Percentiles rank a stretch among this genome's conserved stretches.
phyloP scores from a whole-genome alignment of 2,888 invertebrate species.

The Ptychoptera albimana region DNA sequence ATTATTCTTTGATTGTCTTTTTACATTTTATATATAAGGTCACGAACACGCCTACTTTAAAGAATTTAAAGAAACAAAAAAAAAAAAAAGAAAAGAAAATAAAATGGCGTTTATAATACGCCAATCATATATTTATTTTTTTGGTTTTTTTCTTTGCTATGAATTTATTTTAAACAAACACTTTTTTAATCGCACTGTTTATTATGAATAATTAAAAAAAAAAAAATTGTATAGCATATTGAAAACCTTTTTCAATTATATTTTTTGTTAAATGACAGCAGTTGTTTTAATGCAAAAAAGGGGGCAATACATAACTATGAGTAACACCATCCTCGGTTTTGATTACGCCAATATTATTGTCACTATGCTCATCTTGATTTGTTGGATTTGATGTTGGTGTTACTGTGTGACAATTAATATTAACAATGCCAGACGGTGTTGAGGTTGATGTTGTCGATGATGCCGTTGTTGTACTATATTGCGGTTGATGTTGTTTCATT shows the following conservation, averaged over 20 bases:
- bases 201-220: too few relatives aligned
- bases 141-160: neutral
- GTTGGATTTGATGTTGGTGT: neutral
- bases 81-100: too few relatives aligned
- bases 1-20: too few relatives aligned
- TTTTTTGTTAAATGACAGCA: conserved; percentile 27
- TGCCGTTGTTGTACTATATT: conserved; percentile 5
- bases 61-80: too few relatives aligned
- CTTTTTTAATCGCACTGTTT: too few relatives aligned
- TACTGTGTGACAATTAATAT: conserved; percentile 11
- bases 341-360: conserved; percentile 25
- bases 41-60: too few relatives aligned
- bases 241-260: conserved; percentile 4
- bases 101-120: too few relatives aligned
- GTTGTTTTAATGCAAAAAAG: conserved; percentile 33
- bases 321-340: conserved; percentile 28
- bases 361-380: conserved; percentile 9
- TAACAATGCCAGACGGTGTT: conserved; percentile 8
- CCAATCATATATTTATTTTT: too few relatives aligned
- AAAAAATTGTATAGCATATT: too few relatives aligned
- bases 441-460: conserved; percentile 11
- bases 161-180: neutral
- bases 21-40: too few relatives aligned
- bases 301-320: conserved; percentile 30
- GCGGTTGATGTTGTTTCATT: conserved; percentile 10